A percentile compares a stretch with the other conserved stretches of the same genome.
These are phyloP conservation scores for Crotalus viridis DNA, from an alignment of 2,113 vertebrate genomes.

Conservation along the genomic window DNA sequence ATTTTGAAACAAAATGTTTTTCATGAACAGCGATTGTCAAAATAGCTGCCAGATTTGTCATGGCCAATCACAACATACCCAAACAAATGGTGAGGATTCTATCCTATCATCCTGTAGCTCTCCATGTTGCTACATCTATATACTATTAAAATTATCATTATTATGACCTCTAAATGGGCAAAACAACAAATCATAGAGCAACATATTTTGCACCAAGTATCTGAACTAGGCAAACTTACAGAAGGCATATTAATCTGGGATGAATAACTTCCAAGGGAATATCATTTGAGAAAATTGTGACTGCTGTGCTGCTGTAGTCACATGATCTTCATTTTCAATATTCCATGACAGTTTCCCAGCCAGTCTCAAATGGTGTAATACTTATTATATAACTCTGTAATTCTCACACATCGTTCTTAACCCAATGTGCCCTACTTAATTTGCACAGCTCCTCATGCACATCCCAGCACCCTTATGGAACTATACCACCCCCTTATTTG, in stretches of 20 bases:
- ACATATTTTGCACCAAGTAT: background rate
- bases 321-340: too few species aligned
- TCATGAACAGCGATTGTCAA: background rate
- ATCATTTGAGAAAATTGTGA: too few species aligned
- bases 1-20: background rate
- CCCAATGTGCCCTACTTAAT: too few species aligned
- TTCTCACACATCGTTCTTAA: too few species aligned
- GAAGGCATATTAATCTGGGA: background rate
- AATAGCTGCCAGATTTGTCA: background rate
- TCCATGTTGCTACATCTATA: background rate
- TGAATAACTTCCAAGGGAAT: background rate
- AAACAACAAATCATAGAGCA: background rate
- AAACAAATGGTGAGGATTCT: background rate
- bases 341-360: too few species aligned
- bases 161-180: background rate
- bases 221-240: background rate
- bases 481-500: too few species aligned
- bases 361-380: too few species aligned
- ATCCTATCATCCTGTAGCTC: background rate
- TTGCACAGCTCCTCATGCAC: too few species aligned
- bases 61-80: background rate
- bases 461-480: too few species aligned
- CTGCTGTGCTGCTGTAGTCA: too few species aligned
- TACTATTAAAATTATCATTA: background rate
- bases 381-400: too few species aligned